Evolutionary conservation across 2,888 invertebrate genomes (phyloP).

Genomic region (Arenicola marina): DNA sequence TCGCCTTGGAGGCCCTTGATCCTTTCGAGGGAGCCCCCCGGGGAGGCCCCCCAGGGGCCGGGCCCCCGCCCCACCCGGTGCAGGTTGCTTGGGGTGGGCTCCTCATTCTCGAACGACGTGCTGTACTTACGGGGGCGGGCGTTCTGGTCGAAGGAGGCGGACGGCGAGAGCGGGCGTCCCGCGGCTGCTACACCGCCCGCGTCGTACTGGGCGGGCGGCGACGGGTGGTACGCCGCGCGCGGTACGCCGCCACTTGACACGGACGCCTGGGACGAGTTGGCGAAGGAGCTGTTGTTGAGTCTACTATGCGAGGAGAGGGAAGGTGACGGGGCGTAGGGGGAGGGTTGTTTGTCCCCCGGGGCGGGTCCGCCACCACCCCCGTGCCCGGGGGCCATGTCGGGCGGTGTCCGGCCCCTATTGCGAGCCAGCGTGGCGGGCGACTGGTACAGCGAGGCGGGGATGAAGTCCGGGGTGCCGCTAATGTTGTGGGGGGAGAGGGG

Average conservation of each 20-base stretch:
- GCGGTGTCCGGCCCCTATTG: background rate
- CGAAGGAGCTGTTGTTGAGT: background rate
- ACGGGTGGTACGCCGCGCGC: background rate
- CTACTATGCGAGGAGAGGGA: background rate
- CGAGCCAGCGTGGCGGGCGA: constrained; percentile 16
- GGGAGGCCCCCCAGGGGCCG: constrained; percentile 33
- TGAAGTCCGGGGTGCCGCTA: constrained; percentile 39
- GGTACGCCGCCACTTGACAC: background rate
- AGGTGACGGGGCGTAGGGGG: background rate
- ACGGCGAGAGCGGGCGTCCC: background rate
- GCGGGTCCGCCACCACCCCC: no score
- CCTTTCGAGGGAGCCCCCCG: constrained; percentile 21
- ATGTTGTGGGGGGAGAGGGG: constrained; percentile 26
- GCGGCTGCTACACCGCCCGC: background rate
- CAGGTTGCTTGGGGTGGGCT: constrained; percentile 62
- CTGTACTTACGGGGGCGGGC: constrained; percentile 59
- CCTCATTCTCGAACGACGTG: constrained; percentile 69
- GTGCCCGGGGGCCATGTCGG: no score
- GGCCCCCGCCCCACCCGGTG: constrained; percentile 45
- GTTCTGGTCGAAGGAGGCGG: background rate
- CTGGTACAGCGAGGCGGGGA: constrained; percentile 37
- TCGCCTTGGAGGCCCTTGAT: constrained; percentile 26
- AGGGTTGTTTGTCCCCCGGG: background rate
- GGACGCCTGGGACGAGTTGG: background rate
- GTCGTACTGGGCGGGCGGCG: background rate